Evolutionary conservation across 2,888 invertebrate genomes (phyloP), one percentile per base, ranked within the genome.

Genomic region (Suillia variegata): DNA sequence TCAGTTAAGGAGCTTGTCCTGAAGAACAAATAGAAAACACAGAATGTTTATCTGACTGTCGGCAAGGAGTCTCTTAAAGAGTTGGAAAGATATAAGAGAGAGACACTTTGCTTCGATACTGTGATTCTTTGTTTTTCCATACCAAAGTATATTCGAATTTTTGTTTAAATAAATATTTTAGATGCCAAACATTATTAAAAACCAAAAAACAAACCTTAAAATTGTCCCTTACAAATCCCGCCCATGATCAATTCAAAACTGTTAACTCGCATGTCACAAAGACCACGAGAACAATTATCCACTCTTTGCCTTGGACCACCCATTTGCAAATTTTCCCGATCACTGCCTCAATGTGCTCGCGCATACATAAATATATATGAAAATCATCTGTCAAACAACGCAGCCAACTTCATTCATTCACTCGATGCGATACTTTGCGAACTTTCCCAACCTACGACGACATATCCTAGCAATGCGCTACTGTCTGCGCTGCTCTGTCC

Each of bases 361-460:
- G 10, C 2, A 12, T 17, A 15, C 52, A 34, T 52, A 52, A 52
- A 52, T 52, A 20, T n/a, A n/a, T 34, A 20, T 17, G 38, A 54
- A 42, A 38, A 54, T 42, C 45, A 54, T 42, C 38, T 54, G 54
- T 54, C 54, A 54, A 54, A 54, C 45, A n/a, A 21, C 15, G 54
- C 54, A 24, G 12, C 45, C 54, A 54, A 54, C 45, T 42, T 54
- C 54, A 54, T 54, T 54, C 54, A 54, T 54, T 42, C 52, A 38
- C n/a, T 38, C 38, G 38, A 4, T n/a, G 38, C 6, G 38, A 10
- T 26, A 26, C 26, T 13, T 38, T 38, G 38, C 38, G 26, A n/a
- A 31, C 31, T 31, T 6, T 12, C 31, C 12, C 31, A 12, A 31
- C 31, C 12, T 6, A 6, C 31, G 12, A 31, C 31, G n/a, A 8